Conservation (phyloP, 2,888 invertebrate species). For the Oscheius myriophilus region DNA sequence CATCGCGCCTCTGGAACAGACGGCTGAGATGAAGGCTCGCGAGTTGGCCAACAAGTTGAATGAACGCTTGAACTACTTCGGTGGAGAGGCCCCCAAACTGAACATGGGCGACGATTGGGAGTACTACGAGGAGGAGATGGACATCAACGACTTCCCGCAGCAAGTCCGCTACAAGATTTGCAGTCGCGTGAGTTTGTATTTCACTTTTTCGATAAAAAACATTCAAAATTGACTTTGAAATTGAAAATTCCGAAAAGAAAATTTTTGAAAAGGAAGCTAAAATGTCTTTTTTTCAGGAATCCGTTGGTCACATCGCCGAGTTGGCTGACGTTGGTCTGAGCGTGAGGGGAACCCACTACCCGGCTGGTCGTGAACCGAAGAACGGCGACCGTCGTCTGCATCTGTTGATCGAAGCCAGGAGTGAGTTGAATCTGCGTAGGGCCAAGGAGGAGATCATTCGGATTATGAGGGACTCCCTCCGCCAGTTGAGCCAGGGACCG, state of each 20-base stretch:
- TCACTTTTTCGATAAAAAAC: too few relatives aligned
- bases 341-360: constrained; percentile 92
- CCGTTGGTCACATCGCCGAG: constrained; percentile 95
- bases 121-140: constrained; percentile 95
- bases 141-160: constrained; percentile 99
- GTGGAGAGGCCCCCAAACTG: constrained; percentile 71
- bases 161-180: constrained; percentile 98
- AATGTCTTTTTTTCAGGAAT: constrained; percentile 79
- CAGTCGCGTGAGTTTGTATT: constrained; percentile 54
- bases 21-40: constrained; percentile 92
- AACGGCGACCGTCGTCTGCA: constrained; percentile 41
- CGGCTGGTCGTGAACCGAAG: constrained; percentile 81
- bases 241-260: too few relatives aligned
- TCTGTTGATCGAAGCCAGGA: constrained; percentile 79
- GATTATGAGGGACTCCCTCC: constrained; percentile 94
- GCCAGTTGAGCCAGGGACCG: constrained; percentile 76
- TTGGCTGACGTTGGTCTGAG: constrained; percentile 99
- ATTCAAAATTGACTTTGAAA: too few relatives aligned
- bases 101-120: constrained; percentile 76
- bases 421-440: constrained; percentile 92
- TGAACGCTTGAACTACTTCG: constrained; percentile 92
- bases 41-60: constrained; percentile 96
- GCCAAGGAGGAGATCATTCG: constrained; percentile 96
- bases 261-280: too few relatives aligned
- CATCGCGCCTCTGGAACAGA: constrained; percentile 39